Evolutionary conservation across 2,113 vertebrate genomes (phyloP).

Genomic region (Indicator indicator): DNA sequence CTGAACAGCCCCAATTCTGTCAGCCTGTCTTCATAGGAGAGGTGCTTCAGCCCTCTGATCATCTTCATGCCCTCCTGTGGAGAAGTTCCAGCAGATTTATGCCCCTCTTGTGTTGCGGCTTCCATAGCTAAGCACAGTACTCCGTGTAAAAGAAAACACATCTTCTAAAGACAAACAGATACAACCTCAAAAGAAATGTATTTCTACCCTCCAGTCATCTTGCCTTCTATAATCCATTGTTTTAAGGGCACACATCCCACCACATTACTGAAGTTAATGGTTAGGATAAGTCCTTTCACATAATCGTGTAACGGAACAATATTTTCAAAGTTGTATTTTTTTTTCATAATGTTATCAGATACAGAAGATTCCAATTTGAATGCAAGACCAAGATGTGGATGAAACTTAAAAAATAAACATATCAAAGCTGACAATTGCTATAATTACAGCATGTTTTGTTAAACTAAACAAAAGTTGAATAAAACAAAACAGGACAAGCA

Average conservation of each 20-base stretch:
- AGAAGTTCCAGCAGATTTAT: too few species aligned
- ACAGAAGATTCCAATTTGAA: neutral
- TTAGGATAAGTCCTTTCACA: neutral
- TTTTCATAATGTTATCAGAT: neutral
- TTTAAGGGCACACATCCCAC: neutral
- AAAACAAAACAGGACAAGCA: neutral
- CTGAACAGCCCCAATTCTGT: too few species aligned
- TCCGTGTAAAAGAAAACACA: neutral
- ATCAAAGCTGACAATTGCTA: neutral
- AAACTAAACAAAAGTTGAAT: neutral
- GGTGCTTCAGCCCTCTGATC: too few species aligned
- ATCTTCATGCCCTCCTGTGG: too few species aligned
- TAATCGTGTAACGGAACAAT: rapidly evolving
- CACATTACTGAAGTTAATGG: neutral
- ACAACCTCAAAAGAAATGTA: neutral
- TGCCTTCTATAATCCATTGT: neutral
- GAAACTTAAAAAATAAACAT: neutral
- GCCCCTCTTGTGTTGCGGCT: too few species aligned
- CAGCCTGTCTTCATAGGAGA: too few species aligned
- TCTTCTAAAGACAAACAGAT: neutral
- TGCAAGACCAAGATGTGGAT: neutral
- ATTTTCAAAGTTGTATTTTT: neutral
- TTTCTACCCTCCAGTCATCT: neutral
- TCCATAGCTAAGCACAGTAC: too few species aligned
- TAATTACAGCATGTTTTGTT: neutral